Evolutionary conservation across 2,113 vertebrate genomes (phyloP).

Genomic region (Galemys pyrenaicus): DNA sequence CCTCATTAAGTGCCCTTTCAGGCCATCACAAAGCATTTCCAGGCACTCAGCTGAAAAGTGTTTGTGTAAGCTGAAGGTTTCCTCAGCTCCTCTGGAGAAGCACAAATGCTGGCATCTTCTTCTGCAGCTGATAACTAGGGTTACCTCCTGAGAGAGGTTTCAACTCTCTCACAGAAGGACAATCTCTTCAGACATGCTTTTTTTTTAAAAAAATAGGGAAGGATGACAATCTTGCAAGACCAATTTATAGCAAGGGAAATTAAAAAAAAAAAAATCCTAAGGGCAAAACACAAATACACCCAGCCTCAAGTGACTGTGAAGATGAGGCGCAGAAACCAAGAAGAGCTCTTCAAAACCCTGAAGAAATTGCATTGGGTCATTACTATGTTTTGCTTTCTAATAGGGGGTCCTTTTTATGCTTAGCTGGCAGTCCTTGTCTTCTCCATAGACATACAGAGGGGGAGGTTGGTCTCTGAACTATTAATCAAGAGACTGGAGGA

Average conservation of each 20-base stretch:
- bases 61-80: conserved; percentile 53
- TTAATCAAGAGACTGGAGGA: not conserved
- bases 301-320: not conserved
- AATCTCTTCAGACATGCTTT: conserved; percentile 42
- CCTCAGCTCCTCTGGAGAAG: not conserved
- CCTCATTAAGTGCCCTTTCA: conserved; percentile 57
- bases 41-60: conserved; percentile 52
- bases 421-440: not conserved
- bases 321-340: not conserved
- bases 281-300: not conserved
- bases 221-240: not conserved
- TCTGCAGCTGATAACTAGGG: not conserved
- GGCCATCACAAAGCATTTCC: conserved; percentile 58
- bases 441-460: not conserved
- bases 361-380: not conserved
- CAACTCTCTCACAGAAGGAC: conserved; percentile 57
- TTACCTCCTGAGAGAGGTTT: conserved; percentile 64
- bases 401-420: not conserved
- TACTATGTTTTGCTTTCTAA: not conserved
- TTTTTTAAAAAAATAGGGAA: conserved; percentile 32
- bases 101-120: not conserved
- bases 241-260: conserved; percentile 6
- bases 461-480: not conserved
- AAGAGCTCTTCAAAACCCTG: not conserved
- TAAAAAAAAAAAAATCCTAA: not conserved